phyloP scores from a whole-genome alignment of 2,797 vertebrate species.

The Champsocephalus gunnari region DNA sequence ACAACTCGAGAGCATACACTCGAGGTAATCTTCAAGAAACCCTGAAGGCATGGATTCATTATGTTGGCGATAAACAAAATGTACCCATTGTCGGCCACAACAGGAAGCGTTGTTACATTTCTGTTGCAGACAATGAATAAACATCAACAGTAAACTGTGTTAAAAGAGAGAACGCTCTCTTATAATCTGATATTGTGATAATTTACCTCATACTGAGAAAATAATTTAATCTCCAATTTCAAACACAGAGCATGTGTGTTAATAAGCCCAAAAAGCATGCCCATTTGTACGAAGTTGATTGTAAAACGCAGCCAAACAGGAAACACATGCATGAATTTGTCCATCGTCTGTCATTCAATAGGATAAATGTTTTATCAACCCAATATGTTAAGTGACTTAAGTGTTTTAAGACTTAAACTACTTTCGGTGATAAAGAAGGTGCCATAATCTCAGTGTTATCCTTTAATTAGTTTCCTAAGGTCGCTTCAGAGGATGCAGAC shows the following conservation, averaged over 20 bases:
- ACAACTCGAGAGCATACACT: slow-evolving; percentile 83
- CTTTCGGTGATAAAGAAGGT: not conserved
- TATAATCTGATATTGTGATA: not conserved
- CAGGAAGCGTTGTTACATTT: not conserved
- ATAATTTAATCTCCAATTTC: not conserved
- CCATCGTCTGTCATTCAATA: not conserved
- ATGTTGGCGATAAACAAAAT: not conserved
- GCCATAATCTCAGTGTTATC: slow-evolving; percentile 30
- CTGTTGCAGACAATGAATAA: not conserved
- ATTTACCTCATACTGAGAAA: not conserved
- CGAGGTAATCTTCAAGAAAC: slow-evolving; percentile 79
- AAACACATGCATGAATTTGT: not conserved
- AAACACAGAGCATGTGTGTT: no score
- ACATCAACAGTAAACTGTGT: not conserved
- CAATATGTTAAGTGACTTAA: not conserved
- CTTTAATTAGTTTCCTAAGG: slow-evolving; percentile 85
- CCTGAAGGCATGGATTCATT: not conserved
- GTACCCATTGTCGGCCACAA: rapidly evolving
- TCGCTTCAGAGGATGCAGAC: slow-evolving; percentile 84
- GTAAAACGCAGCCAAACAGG: not conserved
- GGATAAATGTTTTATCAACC: not conserved
- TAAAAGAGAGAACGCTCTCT: no score
- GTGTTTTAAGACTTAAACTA: not conserved
- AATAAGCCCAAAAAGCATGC: no score
- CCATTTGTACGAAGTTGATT: no score